phyloP scores from a whole-genome alignment of 2,888 invertebrate species.

The Biston stratarius region DNA sequence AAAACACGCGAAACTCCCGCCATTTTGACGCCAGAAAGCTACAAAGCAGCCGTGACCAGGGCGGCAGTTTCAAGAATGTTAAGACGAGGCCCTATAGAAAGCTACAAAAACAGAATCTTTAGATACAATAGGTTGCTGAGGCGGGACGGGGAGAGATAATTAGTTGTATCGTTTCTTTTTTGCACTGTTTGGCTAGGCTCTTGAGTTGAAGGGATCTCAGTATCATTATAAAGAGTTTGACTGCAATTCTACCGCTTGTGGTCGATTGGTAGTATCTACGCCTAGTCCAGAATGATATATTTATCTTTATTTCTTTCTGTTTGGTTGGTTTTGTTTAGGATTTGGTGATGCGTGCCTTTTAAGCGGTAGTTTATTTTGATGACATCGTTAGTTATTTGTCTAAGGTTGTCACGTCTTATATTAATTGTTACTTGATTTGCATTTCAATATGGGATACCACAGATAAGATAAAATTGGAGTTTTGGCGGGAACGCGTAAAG shows the following conservation, averaged over 20 bases:
- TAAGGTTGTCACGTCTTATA: background rate
- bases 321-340: slow-evolving; percentile 15
- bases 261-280: background rate
- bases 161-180: slow-evolving; percentile 42
- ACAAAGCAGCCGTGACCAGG: slow-evolving; percentile 76
- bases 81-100: slow-evolving; percentile 71
- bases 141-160: slow-evolving; percentile 79
- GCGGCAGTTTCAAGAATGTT: slow-evolving; percentile 71
- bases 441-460: no score
- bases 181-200: background rate
- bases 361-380: slow-evolving; percentile 15
- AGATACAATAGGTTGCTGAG: slow-evolving; percentile 75
- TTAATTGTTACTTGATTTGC: background rate
- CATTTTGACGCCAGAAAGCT: slow-evolving; percentile 76
- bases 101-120: slow-evolving; percentile 75
- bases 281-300: background rate
- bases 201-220: background rate
- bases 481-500: no score
- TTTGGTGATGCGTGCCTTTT: slow-evolving; percentile 26
- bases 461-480: no score
- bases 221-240: background rate
- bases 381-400: background rate
- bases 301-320: background rate
- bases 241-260: background rate
- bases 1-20: slow-evolving; percentile 77